Conservation (phyloP, 2,888 invertebrate genomes). For the Hydrotaea cyrtoneurina region DNA sequence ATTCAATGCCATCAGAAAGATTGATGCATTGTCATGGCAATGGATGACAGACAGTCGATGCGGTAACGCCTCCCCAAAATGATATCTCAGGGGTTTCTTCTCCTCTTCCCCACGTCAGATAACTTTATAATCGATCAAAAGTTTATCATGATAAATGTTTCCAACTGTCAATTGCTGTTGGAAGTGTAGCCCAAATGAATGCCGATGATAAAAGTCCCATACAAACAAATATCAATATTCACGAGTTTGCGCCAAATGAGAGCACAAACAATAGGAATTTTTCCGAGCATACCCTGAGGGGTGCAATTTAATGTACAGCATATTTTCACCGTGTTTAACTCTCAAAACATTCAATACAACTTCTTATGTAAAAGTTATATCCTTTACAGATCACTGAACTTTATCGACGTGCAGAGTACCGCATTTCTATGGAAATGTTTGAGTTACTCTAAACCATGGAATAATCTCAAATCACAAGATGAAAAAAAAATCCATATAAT, state of each 20-base stretch:
- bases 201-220: background rate
- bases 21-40: background rate
- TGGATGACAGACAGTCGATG: background rate
- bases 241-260: background rate
- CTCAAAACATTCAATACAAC: background rate
- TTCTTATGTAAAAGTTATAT: background rate
- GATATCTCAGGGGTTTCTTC: background rate
- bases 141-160: constrained; percentile 1
- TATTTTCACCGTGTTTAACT: background rate
- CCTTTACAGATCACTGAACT: background rate
- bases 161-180: background rate
- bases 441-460: background rate
- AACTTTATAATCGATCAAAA: background rate
- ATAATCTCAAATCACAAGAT: too few relatives aligned
- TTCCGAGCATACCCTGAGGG: too few relatives aligned
- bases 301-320: background rate
- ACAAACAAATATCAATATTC: background rate
- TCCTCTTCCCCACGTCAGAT: background rate
- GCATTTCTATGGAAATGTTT: background rate
- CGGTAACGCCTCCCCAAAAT: background rate
- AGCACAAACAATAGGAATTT: background rate
- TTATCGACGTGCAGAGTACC: background rate
- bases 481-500: background rate
- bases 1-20: background rate
- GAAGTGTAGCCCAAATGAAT: background rate